These are phyloP conservation scores for Onychorhynchus coronatus DNA, from an alignment of 2,113 vertebrate genomes.

Conservation along the genomic window DNA sequence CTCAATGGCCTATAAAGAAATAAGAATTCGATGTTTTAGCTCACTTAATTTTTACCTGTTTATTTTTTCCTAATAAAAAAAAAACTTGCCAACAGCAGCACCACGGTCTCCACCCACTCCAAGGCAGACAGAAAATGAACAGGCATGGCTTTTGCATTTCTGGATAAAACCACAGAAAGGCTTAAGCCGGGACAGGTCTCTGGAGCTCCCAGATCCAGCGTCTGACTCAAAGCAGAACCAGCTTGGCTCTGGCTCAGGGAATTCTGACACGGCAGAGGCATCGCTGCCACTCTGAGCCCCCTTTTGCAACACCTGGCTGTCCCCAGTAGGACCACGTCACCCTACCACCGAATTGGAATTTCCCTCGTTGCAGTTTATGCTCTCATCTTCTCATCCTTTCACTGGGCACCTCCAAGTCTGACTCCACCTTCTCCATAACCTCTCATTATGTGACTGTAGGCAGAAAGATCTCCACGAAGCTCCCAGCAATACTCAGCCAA, in stretches of 20 bases:
- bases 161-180: not conserved
- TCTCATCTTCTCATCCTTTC: not conserved
- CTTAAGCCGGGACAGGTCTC: not conserved
- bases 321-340: no score
- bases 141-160: not conserved
- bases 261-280: not conserved
- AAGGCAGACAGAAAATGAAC: not conserved
- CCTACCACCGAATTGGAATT: not conserved
- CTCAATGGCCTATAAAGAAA: not conserved
- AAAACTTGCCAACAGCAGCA: not conserved
- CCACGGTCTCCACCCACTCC: not conserved
- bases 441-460: rapidly evolving
- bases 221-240: not conserved
- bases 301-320: not conserved
- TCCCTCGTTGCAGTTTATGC: not conserved
- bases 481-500: not conserved
- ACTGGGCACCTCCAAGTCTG: not conserved
- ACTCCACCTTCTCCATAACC: not conserved
- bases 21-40: not conserved
- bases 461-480: not conserved
- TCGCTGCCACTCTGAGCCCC: not conserved
- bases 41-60: not conserved
- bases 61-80: not conserved
- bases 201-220: not conserved
- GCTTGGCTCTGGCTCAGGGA: not conserved